Percentiles rank a stretch among this genome's conserved stretches.
Evolutionary conservation across 2,888 invertebrate genomes (phyloP).

Genomic region (Phyllotreta striolata): DNA sequence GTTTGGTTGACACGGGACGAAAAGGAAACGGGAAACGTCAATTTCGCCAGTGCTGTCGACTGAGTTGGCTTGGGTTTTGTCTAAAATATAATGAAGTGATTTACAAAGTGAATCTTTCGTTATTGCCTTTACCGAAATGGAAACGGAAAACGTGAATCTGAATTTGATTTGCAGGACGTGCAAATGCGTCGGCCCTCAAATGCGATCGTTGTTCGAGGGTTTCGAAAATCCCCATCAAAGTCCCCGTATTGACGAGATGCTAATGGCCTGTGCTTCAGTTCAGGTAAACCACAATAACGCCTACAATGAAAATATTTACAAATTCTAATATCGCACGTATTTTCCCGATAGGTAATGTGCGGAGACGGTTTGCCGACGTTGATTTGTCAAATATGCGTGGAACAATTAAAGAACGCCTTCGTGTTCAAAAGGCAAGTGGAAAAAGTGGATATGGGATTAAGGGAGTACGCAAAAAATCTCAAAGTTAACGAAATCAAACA

Average conservation of each 20-base stretch:
- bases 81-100: slow-evolving; percentile 46
- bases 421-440: slow-evolving; percentile 58
- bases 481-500: slow-evolving; percentile 53
- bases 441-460: slow-evolving; percentile 53
- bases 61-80: slow-evolving; percentile 55
- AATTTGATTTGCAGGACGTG: slow-evolving; percentile 60
- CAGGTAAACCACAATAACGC: slow-evolving; percentile 55
- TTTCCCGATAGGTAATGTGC: slow-evolving; percentile 54
- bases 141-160: slow-evolving; percentile 52
- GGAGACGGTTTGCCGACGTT: slow-evolving; percentile 58
- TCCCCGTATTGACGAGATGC: slow-evolving; percentile 63
- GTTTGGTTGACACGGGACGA: slow-evolving; percentile 18
- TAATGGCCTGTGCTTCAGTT: slow-evolving; percentile 61
- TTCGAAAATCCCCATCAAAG: slow-evolving; percentile 52
- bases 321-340: slow-evolving; percentile 31
- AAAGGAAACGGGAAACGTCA: slow-evolving; percentile 37
- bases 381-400: slow-evolving; percentile 57
- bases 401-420: slow-evolving; percentile 55
- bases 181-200: slow-evolving; percentile 54
- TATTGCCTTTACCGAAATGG: slow-evolving; percentile 49
- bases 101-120: slow-evolving; percentile 36
- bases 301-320: slow-evolving; percentile 36
- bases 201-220: slow-evolving; percentile 57
- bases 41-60: slow-evolving; percentile 57
- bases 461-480: slow-evolving; percentile 53